Evolutionary conservation across 2,888 invertebrate genomes (phyloP), one percentile per base, ranked within the genome.

Genomic region (Synanthedon vespiformis): DNA sequence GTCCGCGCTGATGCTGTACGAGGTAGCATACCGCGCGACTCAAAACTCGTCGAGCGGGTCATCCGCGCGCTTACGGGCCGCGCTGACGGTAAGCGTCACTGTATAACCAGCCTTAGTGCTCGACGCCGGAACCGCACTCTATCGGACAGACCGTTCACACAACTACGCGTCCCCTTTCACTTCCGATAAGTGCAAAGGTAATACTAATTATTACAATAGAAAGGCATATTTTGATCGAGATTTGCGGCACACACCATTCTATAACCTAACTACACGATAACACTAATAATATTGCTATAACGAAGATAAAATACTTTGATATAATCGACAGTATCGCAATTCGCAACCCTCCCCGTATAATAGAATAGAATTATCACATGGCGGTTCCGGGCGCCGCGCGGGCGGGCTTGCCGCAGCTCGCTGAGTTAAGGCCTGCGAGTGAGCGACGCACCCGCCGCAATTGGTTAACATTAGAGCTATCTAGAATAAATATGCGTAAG

Each of bases 381-480:
- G 66, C 68, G 72, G 70, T 65, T 63, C 65, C 63, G 63, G 68
- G 68, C 60, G 67, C 67, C 66, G 64, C 67, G 65, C 67, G 70
- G 69, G 68, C 67, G 67, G 71, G 70, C 68, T 62, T 61, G 53
- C 53, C 70, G 65, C 69, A 70, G 67, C 70, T 67, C 74, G 72
- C 72, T 70, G 70, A 71, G 65, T 70, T 73, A 74, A 74, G 75
- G 74, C 74, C 70, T 62, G 60, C 70, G 67, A 70, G 71, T 62
- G 70, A 64, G 64, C 60, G 68, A 70, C 72, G 71, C 74, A 74
- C 70, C 73, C 77, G 74, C 75, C 74, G 69, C 73, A 79, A 80
- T 80, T 80, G 77, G 78, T 80, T 82, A 83, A 84, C 77, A 81
- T 85, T 86, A 86, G 77, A 70, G 80, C 86, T 86, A 86, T 86